Evolutionary conservation across 2,888 invertebrate genomes (phyloP).

Genomic region (Sympetrum striolatum): DNA sequence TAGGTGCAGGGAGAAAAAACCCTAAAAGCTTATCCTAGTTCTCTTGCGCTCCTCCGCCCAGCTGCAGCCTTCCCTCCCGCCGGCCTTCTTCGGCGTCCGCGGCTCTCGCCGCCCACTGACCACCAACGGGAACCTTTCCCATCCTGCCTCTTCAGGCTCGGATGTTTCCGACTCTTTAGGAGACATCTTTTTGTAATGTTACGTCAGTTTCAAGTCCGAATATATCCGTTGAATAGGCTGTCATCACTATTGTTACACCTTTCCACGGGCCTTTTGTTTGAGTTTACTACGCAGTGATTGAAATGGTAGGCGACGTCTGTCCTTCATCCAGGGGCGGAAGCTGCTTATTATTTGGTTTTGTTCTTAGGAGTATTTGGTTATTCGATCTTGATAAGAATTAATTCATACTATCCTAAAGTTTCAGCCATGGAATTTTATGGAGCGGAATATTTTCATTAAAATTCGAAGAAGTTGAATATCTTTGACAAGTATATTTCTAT

Average conservation of each 20-base stretch:
- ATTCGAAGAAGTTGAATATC: too few relatives aligned
- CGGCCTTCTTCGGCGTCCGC: not conserved
- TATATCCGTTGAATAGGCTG: not conserved
- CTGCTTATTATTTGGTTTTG: too few relatives aligned
- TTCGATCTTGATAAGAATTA: too few relatives aligned
- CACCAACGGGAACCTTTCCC: not conserved
- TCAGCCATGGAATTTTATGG: too few relatives aligned
- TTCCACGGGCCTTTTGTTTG: too few relatives aligned
- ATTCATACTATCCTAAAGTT: too few relatives aligned
- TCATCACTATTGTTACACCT: not conserved
- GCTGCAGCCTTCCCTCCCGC: not conserved
- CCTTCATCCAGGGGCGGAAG: too few relatives aligned
- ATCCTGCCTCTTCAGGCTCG: not conserved
- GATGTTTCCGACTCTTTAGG: not conserved
- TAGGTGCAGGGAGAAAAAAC: not conserved
- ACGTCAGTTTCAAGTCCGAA: not conserved
- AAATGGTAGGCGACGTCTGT: too few relatives aligned
- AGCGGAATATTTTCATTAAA: too few relatives aligned
- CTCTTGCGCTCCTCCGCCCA: not conserved
- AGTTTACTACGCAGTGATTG: too few relatives aligned
- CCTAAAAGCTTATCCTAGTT: constrained; percentile 36
- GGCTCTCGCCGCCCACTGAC: not conserved
- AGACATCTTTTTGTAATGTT: not conserved
- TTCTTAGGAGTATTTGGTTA: too few relatives aligned
- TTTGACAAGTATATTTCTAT: too few relatives aligned